Evolutionary conservation across 2,113 vertebrate genomes (phyloP), one percentile per base, ranked within the genome.

Genomic region (Rhabdornis inornatus): DNA sequence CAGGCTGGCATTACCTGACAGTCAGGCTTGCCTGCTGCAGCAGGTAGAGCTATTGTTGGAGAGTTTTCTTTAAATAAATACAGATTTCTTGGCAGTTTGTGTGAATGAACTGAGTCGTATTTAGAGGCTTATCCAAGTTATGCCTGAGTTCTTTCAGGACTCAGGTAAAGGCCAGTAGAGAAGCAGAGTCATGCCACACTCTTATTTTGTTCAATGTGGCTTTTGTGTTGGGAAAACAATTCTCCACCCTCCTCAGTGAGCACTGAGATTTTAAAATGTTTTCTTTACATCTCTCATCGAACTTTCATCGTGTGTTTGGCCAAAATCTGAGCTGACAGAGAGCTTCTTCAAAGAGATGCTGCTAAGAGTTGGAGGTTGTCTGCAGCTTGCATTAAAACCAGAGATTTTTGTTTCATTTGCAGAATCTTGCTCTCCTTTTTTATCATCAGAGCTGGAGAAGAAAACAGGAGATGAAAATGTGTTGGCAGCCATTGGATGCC

Each of bases 61-160:
- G 93, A 81, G 82, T 86, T 91, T 86, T 88, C 90, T 92, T 96
- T 94, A 83, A 97, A 90, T 93, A 98, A 98, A 98, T 66, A 96
- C 66, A 93, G 74, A 45, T 66, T 70, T 77, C 76, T 87, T 87
- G 53, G 55, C 61, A 61, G 11, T 19, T 37, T 39, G 14, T 50
- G n/a, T 53, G 94, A 93, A 92, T 39, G 85, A 69, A 53, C 82
- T 37, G 80, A 88, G 77, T 97, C 96, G 90, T 50, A 39, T 87
- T 90, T 33, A 14, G 50, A 20, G 42, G 57, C 74, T 95, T 93
- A 91, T 79, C 87, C 5, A 5, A 40, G 74, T 74, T 60, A 59
- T 53, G 90, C 53, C 61, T 53, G 45, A 83, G 17, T 53, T 96
- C 94, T 96, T 90, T 37, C 95, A 95, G 95, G 37, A 72, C 61